Percentiles rank a stretch among this genome's conserved stretches.
These are phyloP conservation scores for Tenthredo distinguenda DNA, from an alignment of 2,888 invertebrate genomes.

Conservation along the genomic window DNA sequence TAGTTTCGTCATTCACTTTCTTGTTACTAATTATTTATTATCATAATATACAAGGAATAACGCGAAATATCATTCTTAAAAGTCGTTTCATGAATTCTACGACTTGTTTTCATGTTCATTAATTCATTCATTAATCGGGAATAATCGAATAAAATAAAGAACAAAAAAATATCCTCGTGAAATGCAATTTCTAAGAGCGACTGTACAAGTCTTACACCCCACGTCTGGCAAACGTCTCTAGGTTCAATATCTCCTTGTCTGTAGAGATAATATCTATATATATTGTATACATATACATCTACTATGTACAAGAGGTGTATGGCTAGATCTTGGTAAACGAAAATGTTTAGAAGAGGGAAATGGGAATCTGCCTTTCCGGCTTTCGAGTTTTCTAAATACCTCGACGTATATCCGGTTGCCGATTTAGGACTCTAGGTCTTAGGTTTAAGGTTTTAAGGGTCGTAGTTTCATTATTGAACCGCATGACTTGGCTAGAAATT, in stretches of 20 bases:
- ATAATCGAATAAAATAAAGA: no score
- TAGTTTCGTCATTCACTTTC: not conserved
- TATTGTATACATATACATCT: not conserved
- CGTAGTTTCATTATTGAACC: not conserved
- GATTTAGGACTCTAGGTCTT: conserved; percentile 8
- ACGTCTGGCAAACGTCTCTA: not conserved
- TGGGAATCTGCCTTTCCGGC: conserved; percentile 38
- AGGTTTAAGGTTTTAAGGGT: not conserved
- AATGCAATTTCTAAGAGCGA: not conserved
- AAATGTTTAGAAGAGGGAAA: not conserved
- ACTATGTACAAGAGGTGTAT: not conserved
- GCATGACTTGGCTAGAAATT: not conserved
- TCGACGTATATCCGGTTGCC: conserved; percentile 17
- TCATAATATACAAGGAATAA: not conserved
- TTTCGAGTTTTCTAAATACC: conserved; percentile 11
- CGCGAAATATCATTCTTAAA: not conserved
- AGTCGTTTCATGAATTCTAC: not conserved
- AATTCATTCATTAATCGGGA: not conserved
- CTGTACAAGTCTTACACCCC: not conserved
- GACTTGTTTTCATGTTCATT: not conserved
- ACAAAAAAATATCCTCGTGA: not conserved
- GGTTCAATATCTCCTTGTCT: not conserved
- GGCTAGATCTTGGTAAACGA: not conserved
- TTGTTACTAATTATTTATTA: not conserved
- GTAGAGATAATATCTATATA: not conserved